Evolutionary conservation across 2,113 vertebrate species (phyloP).

Genomic region (Gulo gulo): DNA sequence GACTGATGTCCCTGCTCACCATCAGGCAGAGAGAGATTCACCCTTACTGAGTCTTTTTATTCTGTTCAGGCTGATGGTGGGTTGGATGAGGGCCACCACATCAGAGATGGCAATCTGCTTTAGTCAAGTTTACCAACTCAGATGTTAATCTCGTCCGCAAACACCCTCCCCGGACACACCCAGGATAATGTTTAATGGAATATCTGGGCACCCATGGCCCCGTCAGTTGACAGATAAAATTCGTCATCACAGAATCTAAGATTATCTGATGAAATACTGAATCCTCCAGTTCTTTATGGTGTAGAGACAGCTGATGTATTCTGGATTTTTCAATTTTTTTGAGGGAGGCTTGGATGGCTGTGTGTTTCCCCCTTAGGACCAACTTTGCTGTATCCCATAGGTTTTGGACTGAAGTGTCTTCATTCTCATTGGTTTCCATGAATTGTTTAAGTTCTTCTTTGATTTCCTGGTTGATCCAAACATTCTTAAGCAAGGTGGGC

Average conservation of each 20-base stretch:
- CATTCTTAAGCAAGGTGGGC: too few species aligned
- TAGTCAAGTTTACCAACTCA: background rate
- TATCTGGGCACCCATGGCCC: background rate
- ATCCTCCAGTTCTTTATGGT: background rate
- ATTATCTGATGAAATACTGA: background rate
- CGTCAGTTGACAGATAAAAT: background rate
- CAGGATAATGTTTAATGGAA: background rate
- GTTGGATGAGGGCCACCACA: background rate
- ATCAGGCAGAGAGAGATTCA: background rate
- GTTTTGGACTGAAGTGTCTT: too few species aligned
- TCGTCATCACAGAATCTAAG: background rate
- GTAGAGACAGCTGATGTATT: too few species aligned
- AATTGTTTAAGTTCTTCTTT: too few species aligned
- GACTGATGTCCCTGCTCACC: background rate
- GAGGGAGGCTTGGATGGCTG: too few species aligned
- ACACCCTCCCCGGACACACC: background rate
- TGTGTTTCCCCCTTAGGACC: too few species aligned
- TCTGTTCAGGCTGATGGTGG: background rate
- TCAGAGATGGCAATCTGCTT: background rate
- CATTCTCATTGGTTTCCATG: too few species aligned
- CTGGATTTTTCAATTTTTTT: too few species aligned
- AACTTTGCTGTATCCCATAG: too few species aligned
- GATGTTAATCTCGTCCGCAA: background rate
- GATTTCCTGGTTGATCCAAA: too few species aligned
- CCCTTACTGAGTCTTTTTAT: background rate